Base-by-base conservation (phyloP, 2,888 invertebrate species). In the Ethmia dodecea region DNA sequence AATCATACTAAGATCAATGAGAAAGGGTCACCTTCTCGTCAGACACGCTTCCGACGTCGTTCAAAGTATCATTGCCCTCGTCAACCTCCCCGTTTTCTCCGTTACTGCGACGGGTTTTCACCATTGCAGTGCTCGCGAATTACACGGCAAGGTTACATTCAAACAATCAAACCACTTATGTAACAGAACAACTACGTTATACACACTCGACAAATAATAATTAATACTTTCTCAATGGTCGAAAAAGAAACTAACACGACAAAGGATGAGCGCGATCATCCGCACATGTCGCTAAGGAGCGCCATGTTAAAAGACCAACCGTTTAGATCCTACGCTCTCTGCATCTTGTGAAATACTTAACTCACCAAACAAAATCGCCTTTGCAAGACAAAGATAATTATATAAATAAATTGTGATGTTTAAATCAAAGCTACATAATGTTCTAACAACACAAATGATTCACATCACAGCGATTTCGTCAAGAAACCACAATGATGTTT, bases 31-130 rank as follows among this genome's bases (percentile, higher is more conserved):
- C 83, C 86, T 86, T 86, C 68, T 84, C 86, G 52, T 81, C 81
- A 48, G 78, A 79, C 47, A 81, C 74, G 70, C 79, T 83, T 65
- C 75, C 79, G 60, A 69, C 76, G 65, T 80, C 81, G 77, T 83
- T 83, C 54, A 75, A 59, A 55, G 73, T 68, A 58, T 77, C 76
- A 75, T 77, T 80, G 59, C 72, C 78, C 58, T 86, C 86, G 50
- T 84, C 83, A 61, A 78, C 73, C 63, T 86, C 86, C 62, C 84
- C 86, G 55, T 83, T 81, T 67, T 84, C 86, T 65, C 84, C 84
- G 58, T 84, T 83, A 74, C 87, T 87, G 63, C 87, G 86, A 58
- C 87, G 83, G 67, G 86, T 87, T 84, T 86, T 87, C 78, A 87
- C 87, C 87, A 87, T 87, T 65, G 74, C 74, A 66, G 67, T 62